Evolutionary conservation across 2,113 vertebrate species (phyloP).

Genomic region (Dasyornis broadbenti): DNA sequence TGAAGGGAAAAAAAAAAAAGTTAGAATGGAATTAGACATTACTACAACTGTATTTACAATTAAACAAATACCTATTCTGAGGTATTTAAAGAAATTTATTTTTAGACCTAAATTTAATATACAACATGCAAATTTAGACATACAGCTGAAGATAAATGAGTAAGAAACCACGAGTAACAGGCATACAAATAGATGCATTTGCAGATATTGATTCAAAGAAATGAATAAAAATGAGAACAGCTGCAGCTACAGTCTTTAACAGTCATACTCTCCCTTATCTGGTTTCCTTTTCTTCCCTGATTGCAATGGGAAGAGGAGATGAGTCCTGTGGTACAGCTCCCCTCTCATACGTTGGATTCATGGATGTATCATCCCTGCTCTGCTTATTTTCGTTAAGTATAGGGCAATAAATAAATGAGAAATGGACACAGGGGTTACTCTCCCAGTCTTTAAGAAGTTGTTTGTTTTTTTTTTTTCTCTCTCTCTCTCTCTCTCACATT

Average conservation of each 20-base stretch:
- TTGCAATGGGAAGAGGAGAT: not conserved
- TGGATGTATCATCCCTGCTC: not conserved
- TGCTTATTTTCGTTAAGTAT: not conserved
- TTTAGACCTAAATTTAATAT: not conserved
- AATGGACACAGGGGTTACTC: not conserved
- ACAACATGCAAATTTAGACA: not conserved
- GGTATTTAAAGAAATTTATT: not conserved
- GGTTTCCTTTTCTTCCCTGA: not conserved
- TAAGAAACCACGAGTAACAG: not conserved
- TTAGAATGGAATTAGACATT: not conserved
- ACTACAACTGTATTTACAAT: not conserved
- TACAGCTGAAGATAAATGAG: not conserved
- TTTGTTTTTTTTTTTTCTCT: too few relatives aligned
- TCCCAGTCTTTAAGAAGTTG: not conserved
- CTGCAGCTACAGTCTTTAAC: not conserved
- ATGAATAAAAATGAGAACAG: not conserved
- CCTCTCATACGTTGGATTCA: not conserved
- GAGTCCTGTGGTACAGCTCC: not conserved
- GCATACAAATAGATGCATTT: not conserved
- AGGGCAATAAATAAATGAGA: not conserved
- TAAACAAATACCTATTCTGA: not conserved
- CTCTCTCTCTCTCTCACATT: not conserved
- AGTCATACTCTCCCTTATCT: not conserved
- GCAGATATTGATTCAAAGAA: not conserved
- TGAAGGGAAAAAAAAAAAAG: not conserved